Evolutionary conservation across 2,797 vertebrate genomes (phyloP), one percentile per base, ranked within the genome.

Genomic region (Melanotaenia boesemani): DNA sequence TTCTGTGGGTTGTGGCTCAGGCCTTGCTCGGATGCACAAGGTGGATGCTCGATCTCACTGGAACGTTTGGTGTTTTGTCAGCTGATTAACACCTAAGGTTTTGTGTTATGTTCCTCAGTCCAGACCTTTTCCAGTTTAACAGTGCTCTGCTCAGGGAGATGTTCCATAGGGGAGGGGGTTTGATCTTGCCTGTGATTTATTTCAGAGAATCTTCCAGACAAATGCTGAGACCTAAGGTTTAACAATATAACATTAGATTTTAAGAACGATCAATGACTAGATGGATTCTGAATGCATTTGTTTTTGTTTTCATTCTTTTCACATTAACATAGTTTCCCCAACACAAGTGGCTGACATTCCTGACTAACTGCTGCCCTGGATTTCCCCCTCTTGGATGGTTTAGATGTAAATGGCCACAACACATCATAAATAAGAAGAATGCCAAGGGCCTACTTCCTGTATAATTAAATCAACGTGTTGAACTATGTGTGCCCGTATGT

Each of bases 341-440:
- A 13, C 37, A 13, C 37, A 39, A 39, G 37, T 13, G 37, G 37
- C 13, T 39, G 12, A 39, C 37, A 39, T 39, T 90, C 81, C 76
- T 61, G 74, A 80, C 86, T 90, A 93, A 92, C 89, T 89, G 87
- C 86, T 74, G 68, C 79, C 74, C 83, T 74, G 79, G 79, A 80
- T 89, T 92, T 89, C 89, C 86, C 90, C 79, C 70, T 71, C 81
- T 80, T n/a, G 62, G 74, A 73, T 76, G 77, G 76, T 85, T 90
- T 82, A 80, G 88, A 89, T 71, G 62, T 76, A 83, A 90, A 89
- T 80, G 75, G 76, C 81, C 52, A 37, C 85, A 87, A 90, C 93
- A 93, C 90, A 80, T 93, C 90, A 88, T 94, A 94, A 94, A 94
- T 94, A 94, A 92, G 72, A 80, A 66, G 76, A 91, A 90, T 88